Conservation (phyloP, 2,888 invertebrate genomes). For the Graphium colonna region DNA sequence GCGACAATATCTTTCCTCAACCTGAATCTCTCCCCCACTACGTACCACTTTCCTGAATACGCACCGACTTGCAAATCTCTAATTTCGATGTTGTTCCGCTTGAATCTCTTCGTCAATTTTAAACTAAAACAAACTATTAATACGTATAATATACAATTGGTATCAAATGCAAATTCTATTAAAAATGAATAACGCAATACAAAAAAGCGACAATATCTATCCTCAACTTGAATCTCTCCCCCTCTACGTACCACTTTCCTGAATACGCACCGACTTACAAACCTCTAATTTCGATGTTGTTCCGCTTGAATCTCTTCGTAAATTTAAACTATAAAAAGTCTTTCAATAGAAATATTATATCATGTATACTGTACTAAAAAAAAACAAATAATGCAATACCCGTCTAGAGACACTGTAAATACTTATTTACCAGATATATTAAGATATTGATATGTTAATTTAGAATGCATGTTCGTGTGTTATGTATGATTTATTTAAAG, state of each 20-base stretch:
- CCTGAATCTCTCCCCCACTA: constrained; percentile 10
- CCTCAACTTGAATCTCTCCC: constrained; percentile 7
- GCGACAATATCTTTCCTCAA: background rate
- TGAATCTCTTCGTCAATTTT: constrained; percentile 1
- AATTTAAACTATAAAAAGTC: background rate
- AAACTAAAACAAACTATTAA: background rate
- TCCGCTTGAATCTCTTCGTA: constrained; percentile 7
- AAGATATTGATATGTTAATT: no score
- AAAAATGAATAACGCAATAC: no score
- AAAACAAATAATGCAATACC: no score
- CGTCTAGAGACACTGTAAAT: no score
- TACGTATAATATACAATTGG: no score
- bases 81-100: constrained; percentile 16
- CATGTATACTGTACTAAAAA: no score
- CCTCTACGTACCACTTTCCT: constrained; percentile 17
- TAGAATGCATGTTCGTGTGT: no score
- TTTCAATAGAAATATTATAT: background rate
- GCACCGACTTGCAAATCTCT: constrained; percentile 14
- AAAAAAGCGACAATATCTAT: constrained; percentile 2
- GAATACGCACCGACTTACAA: constrained; percentile 15
- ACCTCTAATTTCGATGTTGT: constrained; percentile 14
- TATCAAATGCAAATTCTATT: no score
- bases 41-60: constrained; percentile 16
- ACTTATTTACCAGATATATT: no score
- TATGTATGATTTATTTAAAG: no score